Percentiles rank a stretch among this genome's conserved stretches.
These are phyloP conservation scores for Epicauta chinensis DNA, from an alignment of 1,140 invertebrate genomes.

Conservation along the genomic window DNA sequence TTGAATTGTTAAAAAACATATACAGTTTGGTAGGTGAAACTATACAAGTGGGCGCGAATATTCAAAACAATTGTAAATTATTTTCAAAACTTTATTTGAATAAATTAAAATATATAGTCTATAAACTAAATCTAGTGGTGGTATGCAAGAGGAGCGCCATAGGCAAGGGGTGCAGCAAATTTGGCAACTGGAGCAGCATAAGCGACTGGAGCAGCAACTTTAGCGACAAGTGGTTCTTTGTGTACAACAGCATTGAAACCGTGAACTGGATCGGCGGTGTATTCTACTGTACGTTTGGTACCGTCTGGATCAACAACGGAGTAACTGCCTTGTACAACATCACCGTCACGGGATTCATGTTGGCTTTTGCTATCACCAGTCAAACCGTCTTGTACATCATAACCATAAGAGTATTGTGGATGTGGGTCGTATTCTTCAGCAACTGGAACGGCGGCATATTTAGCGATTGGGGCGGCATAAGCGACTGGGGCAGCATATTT, in stretches of 20 bases:
- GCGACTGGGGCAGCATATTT: conserved; percentile 22
- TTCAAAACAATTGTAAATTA: no score
- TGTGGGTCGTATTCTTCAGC: conserved; percentile 47
- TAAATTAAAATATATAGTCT: background rate
- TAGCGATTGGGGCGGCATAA: conserved; percentile 26
- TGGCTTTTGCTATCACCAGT: conserved; percentile 58
- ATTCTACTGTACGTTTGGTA: conserved; percentile 56
- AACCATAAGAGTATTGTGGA: conserved; percentile 54
- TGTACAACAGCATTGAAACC: conserved; percentile 48
- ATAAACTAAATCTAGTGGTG: background rate
- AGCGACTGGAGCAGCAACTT: conserved; percentile 35
- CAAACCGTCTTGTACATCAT: conserved; percentile 53
- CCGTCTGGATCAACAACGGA: conserved; percentile 61
- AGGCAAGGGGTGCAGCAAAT: conserved; percentile 19
- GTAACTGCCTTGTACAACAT: conserved; percentile 45
- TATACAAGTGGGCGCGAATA: no score
- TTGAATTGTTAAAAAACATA: no score
- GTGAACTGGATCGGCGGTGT: conserved; percentile 54
- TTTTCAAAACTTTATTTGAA: background rate
- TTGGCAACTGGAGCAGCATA: conserved; percentile 24
- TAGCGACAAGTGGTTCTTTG: conserved; percentile 32
- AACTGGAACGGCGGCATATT: conserved; percentile 22
- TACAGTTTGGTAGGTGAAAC: no score
- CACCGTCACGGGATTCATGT: conserved; percentile 48
- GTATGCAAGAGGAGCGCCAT: conserved; percentile 7